A percentile compares a stretch with the other conserved stretches of the same genome.
Evolutionary conservation across 2,113 vertebrate species (phyloP).

Genomic region (Alligator sinensis): DNA sequence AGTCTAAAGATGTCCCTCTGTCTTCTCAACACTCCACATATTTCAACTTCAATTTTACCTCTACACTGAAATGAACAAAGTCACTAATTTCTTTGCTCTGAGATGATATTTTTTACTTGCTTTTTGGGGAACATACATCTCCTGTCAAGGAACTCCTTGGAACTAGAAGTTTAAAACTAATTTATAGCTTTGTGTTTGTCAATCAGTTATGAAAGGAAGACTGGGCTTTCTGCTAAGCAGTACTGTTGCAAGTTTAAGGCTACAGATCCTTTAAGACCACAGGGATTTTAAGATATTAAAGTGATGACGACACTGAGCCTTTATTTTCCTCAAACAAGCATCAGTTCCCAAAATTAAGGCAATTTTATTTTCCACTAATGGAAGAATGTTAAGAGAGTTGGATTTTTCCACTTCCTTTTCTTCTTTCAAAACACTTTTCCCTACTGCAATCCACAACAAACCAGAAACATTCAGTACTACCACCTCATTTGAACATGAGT

Average conservation of each 20-base stretch:
- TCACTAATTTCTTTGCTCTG: neutral
- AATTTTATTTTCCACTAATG: neutral
- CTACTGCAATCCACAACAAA: neutral
- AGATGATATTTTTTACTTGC: no score
- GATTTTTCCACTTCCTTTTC: neutral
- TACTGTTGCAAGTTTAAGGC: neutral
- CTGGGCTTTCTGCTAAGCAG: neutral
- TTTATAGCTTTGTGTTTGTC: neutral
- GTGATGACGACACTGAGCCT: no score
- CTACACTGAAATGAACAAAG: neutral
- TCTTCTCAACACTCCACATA: neutral
- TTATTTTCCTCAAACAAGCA: no score
- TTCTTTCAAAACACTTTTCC: neutral
- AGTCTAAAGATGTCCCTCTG: neutral
- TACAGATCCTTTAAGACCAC: neutral
- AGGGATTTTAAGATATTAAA: no score
- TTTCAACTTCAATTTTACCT: neutral
- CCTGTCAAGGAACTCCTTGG: neutral
- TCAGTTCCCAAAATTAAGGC: neutral
- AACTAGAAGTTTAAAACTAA: neutral
- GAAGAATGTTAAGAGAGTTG: neutral
- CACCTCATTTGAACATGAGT: neutral
- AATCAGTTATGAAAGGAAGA: neutral
- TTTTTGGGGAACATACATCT: neutral
- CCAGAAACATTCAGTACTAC: neutral